Conservation (phyloP, 2,113 vertebrate species). For the Oncorhynchus keta region DNA sequence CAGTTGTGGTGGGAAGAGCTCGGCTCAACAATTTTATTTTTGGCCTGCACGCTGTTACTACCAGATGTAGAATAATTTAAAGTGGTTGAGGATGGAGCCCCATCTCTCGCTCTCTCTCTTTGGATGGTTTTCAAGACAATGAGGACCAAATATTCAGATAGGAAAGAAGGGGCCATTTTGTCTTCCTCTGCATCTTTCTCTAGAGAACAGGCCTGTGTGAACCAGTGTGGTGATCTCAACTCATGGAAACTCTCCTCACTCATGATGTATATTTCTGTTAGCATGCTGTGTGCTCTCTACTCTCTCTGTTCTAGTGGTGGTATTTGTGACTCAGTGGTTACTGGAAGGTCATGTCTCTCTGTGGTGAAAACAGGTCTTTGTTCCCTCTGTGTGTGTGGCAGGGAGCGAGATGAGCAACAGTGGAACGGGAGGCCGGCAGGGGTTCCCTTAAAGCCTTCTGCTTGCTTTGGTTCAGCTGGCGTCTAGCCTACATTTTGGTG, state of each 20-base stretch:
- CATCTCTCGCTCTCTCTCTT: background rate
- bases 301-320: slow-evolving; percentile 1
- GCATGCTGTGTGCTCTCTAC: background rate
- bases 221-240: too few relatives aligned
- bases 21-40: slow-evolving; percentile 22
- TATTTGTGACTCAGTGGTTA: slow-evolving; percentile 27
- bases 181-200: background rate
- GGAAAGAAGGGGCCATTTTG: background rate
- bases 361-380: slow-evolving; percentile 30
- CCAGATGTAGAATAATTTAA: slow-evolving; percentile 26
- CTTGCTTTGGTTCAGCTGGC: too few relatives aligned
- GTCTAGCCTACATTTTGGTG: too few relatives aligned
- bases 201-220: too few relatives aligned
- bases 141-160: too few relatives aligned
- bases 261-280: too few relatives aligned
- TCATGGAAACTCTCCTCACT: too few relatives aligned
- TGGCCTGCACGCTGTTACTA: background rate
- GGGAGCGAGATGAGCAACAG: background rate
- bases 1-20: background rate
- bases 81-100: slow-evolving; percentile 1
- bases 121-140: background rate
- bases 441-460: too few relatives aligned
- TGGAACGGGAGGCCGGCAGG: background rate
- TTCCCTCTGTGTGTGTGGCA: slow-evolving; percentile 3
- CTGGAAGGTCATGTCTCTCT: background rate